Base-by-base conservation (phyloP, 2,888 invertebrate genomes). In the Teleiodes luculella region DNA sequence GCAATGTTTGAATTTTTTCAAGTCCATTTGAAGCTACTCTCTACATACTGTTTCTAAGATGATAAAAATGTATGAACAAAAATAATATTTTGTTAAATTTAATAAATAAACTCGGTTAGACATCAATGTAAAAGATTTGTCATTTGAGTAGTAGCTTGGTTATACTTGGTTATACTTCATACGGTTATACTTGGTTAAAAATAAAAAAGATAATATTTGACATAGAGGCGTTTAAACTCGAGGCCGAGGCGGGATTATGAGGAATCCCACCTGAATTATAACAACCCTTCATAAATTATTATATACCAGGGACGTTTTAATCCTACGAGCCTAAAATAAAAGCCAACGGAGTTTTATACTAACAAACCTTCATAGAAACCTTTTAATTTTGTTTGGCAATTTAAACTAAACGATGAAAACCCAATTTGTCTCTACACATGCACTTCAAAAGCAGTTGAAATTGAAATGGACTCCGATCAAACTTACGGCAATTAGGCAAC, bases 401-500 rank as follows among this genome's bases (percentile, higher is more conserved):
- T 33, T 33, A 33, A 33, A 33, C 2, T 10, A 2, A 28, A 28
- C 43, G n/a, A 14, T 28, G 20, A 28, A 28, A 43, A 28, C 43
- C 4, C 39, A 41, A 41, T 41, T 43, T 24, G 24, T 6, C 3
- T 24, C 3, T 24, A 33, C 16, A 31, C 30, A 31, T 30, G 48
- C 35, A 48, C 35, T 48, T 48, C 48, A 48, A 48, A 48, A 31
- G 35, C 48, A 14, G 8, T 24, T 8, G 6, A 48, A 48, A 48
- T 48, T 33, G 35, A 48, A 48, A 20, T n/a, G 10, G 10, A 5
- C 50, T 14, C 8, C 18, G 45, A 46, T 68, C 67, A 70, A 72
- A 75, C 70, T 73, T 66, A 68, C 74, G 71, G 70, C 77, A 83
- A 84, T 85, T 82, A 84, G 69, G 65, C 72, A 74, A 72, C 66